These are phyloP conservation scores for Pterostichus niger DNA, from an alignment of 2,888 invertebrate genomes.

Conservation along the genomic window DNA sequence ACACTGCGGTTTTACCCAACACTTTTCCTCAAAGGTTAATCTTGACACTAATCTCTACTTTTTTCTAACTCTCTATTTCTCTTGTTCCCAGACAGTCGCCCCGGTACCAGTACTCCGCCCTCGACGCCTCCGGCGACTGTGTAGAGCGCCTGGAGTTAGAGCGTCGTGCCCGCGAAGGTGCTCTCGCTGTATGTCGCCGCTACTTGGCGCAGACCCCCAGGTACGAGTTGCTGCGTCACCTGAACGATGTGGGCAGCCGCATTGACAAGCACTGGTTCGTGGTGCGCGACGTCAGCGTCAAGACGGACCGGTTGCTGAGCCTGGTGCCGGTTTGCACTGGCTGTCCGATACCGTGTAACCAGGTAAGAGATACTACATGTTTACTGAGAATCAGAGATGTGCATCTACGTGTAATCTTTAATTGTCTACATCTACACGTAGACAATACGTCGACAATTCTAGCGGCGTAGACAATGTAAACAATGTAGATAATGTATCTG, in stretches of 20 bases:
- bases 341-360: slow-evolving; percentile 83
- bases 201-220: slow-evolving; percentile 83
- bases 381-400: too few relatives aligned
- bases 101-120: slow-evolving; percentile 84
- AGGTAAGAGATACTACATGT: too few relatives aligned
- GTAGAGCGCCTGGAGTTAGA: slow-evolving; percentile 83
- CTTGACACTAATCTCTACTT: too few relatives aligned
- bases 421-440: too few relatives aligned
- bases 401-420: too few relatives aligned
- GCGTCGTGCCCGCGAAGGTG: slow-evolving; percentile 83
- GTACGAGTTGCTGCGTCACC: slow-evolving; percentile 88
- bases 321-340: slow-evolving; percentile 83
- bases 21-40: too few relatives aligned
- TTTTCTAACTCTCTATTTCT: slow-evolving; percentile 75
- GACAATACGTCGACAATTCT: too few relatives aligned
- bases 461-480: too few relatives aligned
- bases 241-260: slow-evolving; percentile 91
- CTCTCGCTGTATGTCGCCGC: slow-evolving; percentile 83
- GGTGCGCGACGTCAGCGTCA: slow-evolving; percentile 89
- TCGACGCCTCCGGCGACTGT: slow-evolving; percentile 80
- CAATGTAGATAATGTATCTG: too few relatives aligned
- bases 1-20: too few relatives aligned
- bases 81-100: slow-evolving; percentile 79
- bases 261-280: slow-evolving; percentile 95
- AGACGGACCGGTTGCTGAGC: slow-evolving; percentile 88